Conservation (phyloP, 2,888 invertebrate genomes). For the Cylindroiulus punctatus region DNA sequence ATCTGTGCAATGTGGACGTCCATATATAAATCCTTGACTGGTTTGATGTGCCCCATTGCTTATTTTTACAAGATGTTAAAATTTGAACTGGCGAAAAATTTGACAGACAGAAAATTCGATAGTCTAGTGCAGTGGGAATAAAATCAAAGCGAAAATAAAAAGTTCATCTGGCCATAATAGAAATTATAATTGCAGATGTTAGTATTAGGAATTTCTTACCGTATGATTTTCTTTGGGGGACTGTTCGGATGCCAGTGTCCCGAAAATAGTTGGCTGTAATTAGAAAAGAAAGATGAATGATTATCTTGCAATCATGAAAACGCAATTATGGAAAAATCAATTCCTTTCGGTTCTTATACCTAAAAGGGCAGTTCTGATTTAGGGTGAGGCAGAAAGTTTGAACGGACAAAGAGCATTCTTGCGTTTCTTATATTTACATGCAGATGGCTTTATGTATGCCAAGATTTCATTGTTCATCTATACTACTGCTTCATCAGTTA, state of each 20-base stretch:
- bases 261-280: slow-evolving; percentile 74
- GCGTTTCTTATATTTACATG: background rate
- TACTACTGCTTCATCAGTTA: background rate
- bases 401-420: slow-evolving; percentile 28
- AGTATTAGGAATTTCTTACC: slow-evolving; percentile 36
- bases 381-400: slow-evolving; percentile 1
- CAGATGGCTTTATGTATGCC: background rate
- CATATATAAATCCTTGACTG: too few species aligned
- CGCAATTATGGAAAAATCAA: background rate
- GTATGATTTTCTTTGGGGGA: slow-evolving; percentile 57
- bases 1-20: too few species aligned
- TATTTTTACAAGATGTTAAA: too few species aligned
- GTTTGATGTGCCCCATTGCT: too few species aligned
- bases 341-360: background rate
- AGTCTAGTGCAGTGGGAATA: too few species aligned
- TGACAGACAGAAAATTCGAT: too few species aligned
- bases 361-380: background rate
- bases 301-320: background rate
- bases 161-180: too few species aligned
- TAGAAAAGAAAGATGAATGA: slow-evolving; percentile 62
- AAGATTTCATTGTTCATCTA: slow-evolving; percentile 5
- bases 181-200: too few species aligned
- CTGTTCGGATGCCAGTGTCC: slow-evolving; percentile 70
- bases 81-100: too few species aligned
- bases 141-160: too few species aligned